Percentiles rank a stretch among this genome's conserved stretches.
These are phyloP conservation scores for Hyles euphorbiae DNA, from an alignment of 1,140 invertebrate species.

Conservation along the genomic window DNA sequence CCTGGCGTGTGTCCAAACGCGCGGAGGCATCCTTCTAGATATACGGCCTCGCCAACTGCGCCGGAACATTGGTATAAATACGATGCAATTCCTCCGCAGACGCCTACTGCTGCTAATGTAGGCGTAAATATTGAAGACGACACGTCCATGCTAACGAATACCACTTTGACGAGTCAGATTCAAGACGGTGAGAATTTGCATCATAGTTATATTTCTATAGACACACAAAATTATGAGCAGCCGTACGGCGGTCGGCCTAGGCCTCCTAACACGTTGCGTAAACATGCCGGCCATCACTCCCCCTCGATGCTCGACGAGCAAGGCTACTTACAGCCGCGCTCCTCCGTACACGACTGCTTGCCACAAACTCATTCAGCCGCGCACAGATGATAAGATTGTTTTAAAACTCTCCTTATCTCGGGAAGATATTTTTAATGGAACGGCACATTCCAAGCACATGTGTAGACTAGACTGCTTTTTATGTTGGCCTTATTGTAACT, in stretches of 20 bases:
- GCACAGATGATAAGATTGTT: slow-evolving; percentile 64
- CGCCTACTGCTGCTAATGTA: slow-evolving; percentile 47
- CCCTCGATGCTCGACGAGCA: slow-evolving; percentile 71
- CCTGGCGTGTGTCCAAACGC: slow-evolving; percentile 66
- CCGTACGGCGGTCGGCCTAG: slow-evolving; percentile 62
- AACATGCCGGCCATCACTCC: slow-evolving; percentile 54
- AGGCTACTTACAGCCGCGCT: slow-evolving; percentile 72
- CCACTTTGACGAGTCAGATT: slow-evolving; percentile 70
- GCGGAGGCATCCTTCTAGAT: slow-evolving; percentile 67
- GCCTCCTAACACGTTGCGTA: slow-evolving; percentile 59
- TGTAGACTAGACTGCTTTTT: slow-evolving; percentile 57
- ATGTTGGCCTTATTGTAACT: slow-evolving; percentile 50
- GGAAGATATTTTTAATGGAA: slow-evolving; percentile 66
- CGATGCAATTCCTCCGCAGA: slow-evolving; percentile 71
- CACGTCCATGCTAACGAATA: slow-evolving; percentile 71
- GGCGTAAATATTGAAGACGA: slow-evolving; percentile 66
- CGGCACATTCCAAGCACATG: slow-evolving; percentile 67
- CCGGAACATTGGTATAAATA: slow-evolving; percentile 75
- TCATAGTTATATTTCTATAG: slow-evolving; percentile 73
- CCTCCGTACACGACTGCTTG: slow-evolving; percentile 67
- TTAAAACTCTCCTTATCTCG: slow-evolving; percentile 56
- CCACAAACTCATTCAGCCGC: slow-evolving; percentile 65
- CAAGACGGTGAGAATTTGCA: slow-evolving; percentile 69
- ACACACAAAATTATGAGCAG: slow-evolving; percentile 73
- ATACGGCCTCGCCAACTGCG: slow-evolving; percentile 73